A percentile compares a stretch with the other conserved stretches of the same genome.
Evolutionary conservation across 1,140 invertebrate genomes (phyloP).

Genomic region (Babylonia areolata): DNA sequence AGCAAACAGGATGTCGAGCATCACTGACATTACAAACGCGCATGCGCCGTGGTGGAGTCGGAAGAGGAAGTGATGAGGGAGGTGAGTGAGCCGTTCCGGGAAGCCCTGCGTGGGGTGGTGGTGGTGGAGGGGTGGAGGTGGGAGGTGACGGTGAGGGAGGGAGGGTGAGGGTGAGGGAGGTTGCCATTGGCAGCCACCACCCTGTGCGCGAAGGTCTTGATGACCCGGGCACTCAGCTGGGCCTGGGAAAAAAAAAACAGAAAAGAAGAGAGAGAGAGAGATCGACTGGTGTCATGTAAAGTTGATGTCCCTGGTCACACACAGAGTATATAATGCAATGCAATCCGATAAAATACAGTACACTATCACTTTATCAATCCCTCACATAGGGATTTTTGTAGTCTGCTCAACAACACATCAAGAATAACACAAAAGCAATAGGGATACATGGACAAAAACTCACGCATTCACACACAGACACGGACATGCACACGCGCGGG

Average conservation of each 20-base stretch:
- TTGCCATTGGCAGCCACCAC: constrained; percentile 62
- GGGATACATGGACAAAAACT: background rate
- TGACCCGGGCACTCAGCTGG: constrained; percentile 60
- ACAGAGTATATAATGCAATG: too few species aligned
- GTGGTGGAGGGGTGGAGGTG: background rate
- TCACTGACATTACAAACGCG: constrained; percentile 22
- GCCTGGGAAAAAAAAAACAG: constrained; percentile 44
- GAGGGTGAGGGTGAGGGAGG: constrained; percentile 16
- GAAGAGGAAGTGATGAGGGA: constrained; percentile 52
- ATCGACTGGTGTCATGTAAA: too few species aligned
- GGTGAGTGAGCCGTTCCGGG: constrained; percentile 42
- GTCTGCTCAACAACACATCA: too few species aligned
- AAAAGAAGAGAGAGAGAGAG: background rate
- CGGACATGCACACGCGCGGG: background rate
- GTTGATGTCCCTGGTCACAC: background rate
- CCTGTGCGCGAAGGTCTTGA: constrained; percentile 59
- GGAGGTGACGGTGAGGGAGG: constrained; percentile 8
- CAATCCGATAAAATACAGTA: too few species aligned
- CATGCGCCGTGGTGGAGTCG: constrained; percentile 35
- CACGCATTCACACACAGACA: background rate
- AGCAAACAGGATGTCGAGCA: too few species aligned
- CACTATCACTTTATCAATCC: too few species aligned
- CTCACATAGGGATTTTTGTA: too few species aligned
- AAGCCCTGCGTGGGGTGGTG: constrained; percentile 2
- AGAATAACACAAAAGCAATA: background rate